Evolutionary conservation across 1,140 invertebrate genomes (phyloP).

Genomic region (Myzus persicae): DNA sequence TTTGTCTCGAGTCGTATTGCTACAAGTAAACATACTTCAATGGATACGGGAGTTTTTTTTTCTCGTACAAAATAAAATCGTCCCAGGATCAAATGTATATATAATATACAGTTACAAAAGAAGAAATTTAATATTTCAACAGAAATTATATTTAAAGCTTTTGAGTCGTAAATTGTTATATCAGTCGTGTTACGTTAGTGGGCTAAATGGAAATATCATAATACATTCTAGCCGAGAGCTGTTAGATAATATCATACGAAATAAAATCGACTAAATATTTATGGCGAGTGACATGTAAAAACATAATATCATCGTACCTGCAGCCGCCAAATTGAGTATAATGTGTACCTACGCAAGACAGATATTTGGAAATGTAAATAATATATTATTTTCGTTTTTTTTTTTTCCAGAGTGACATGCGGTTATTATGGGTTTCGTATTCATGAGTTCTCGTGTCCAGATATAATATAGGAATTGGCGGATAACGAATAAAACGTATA

Average conservation of each 20-base stretch:
- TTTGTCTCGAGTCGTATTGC: not conserved
- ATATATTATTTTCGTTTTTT: not conserved
- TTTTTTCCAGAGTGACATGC: not conserved
- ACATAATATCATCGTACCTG: not conserved
- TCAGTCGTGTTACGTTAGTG: not conserved
- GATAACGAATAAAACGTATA: not conserved
- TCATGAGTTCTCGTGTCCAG: not conserved
- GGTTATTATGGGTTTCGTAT: not conserved
- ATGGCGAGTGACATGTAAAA: not conserved
- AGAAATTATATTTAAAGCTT: not conserved
- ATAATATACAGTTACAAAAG: not conserved
- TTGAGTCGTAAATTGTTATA: not conserved
- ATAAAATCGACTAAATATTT: not conserved
- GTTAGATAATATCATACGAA: not conserved
- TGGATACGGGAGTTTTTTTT: not conserved
- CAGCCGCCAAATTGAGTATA: not conserved
- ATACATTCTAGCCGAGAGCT: not conserved
- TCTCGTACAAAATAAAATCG: not conserved
- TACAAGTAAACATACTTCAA: not conserved
- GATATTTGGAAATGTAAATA: not conserved
- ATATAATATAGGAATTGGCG: not conserved
- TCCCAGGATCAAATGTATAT: not conserved
- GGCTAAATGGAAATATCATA: not conserved
- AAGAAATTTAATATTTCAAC: slow-evolving; percentile 24
- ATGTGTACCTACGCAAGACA: not conserved